These are phyloP conservation scores for Hydrophis major DNA, from an alignment of 2,797 vertebrate genomes.

Conservation along the genomic window DNA sequence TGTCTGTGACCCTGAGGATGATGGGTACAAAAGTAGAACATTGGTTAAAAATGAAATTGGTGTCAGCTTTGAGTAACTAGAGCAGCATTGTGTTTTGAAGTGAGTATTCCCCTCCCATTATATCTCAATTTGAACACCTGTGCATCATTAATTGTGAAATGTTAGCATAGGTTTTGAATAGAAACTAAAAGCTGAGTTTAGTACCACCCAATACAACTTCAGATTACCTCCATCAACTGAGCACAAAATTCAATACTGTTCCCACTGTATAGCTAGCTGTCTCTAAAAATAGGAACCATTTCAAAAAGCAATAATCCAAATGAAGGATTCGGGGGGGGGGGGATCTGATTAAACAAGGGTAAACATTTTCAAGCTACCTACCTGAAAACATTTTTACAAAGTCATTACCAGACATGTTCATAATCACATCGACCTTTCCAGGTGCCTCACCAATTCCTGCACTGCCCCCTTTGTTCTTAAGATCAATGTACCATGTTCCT, in stretches of 20 bases:
- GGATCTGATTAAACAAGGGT: accelerated
- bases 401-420: slow-evolving; percentile 84
- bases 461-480: slow-evolving; percentile 79
- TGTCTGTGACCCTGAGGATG: not conserved
- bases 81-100: not conserved
- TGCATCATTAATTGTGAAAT: not conserved
- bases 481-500: slow-evolving; percentile 86
- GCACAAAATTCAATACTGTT: not conserved
- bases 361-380: slow-evolving; percentile 53
- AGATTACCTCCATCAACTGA: not conserved
- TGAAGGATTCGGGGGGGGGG: not conserved
- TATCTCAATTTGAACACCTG: not conserved
- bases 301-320: not conserved
- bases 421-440: slow-evolving; percentile 78
- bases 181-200: not conserved
- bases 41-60: not conserved
- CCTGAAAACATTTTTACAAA: slow-evolving; percentile 92
- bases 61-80: not conserved
- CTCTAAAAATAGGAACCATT: not conserved
- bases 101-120: not conserved
- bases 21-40: not conserved
- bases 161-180: not conserved
- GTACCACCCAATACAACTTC: not conserved
- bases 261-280: not conserved
- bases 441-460: slow-evolving; percentile 77